Percentiles rank a stretch among this genome's conserved stretches.
Evolutionary conservation across 1,140 invertebrate genomes (phyloP).

Genomic region (Bradysia coprophila): DNA sequence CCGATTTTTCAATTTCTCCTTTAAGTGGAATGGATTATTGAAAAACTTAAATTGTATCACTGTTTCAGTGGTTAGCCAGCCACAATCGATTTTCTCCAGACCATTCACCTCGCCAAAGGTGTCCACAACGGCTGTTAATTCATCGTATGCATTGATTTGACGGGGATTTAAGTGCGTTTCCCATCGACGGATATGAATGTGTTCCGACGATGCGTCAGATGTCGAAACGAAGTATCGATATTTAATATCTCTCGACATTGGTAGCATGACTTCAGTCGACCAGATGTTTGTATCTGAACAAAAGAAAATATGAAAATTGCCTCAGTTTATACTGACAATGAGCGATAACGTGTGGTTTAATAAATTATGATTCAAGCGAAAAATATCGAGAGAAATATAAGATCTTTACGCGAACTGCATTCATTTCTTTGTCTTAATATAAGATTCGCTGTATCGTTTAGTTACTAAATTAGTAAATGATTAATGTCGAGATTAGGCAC

Average conservation of each 20-base stretch:
- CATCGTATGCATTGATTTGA: constrained; percentile 22
- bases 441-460: too few relatives aligned
- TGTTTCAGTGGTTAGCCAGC: constrained; percentile 76
- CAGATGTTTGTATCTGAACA: constrained; percentile 25
- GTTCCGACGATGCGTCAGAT: constrained; percentile 29
- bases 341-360: background rate
- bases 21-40: constrained; percentile 65
- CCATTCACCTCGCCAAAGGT: constrained; percentile 47
- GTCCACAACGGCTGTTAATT: constrained; percentile 24
- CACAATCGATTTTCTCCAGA: constrained; percentile 44
- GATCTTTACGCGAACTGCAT: too few relatives aligned
- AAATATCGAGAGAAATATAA: too few relatives aligned
- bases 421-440: too few relatives aligned
- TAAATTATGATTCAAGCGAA: too few relatives aligned
- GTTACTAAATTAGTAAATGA: too few relatives aligned
- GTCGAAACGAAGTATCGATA: constrained; percentile 66
- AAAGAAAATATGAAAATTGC: too few relatives aligned
- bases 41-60: constrained; percentile 75
- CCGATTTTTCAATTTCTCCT: constrained; percentile 51
- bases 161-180: constrained; percentile 63
- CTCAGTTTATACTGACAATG: background rate
- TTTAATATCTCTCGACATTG: constrained; percentile 40
- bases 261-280: constrained; percentile 33
- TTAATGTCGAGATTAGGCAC: too few relatives aligned
- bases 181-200: constrained; percentile 57